Conservation (phyloP, 2,888 invertebrate species). For the Lottia scabra region DNA sequence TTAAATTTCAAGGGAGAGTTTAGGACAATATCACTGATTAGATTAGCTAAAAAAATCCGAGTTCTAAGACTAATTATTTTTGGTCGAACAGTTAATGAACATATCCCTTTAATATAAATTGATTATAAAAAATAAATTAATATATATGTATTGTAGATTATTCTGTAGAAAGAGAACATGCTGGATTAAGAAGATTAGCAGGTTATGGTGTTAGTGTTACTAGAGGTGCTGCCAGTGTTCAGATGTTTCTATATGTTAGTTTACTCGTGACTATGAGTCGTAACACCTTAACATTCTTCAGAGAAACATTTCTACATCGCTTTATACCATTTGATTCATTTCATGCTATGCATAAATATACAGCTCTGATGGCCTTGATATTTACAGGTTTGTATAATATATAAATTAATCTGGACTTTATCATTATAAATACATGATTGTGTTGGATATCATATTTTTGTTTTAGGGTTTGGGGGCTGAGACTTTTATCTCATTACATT, state of each 20-base stretch:
- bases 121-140: too few species aligned
- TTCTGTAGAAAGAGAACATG: slow-evolving; percentile 74
- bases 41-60: too few species aligned
- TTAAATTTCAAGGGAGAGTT: too few species aligned
- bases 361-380: slow-evolving; percentile 73
- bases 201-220: slow-evolving; percentile 75
- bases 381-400: slow-evolving; percentile 70
- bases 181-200: slow-evolving; percentile 73
- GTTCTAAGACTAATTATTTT: too few species aligned
- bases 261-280: slow-evolving; percentile 75
- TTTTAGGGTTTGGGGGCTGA: too few species aligned
- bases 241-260: slow-evolving; percentile 75
- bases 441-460: too few species aligned
- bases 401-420: too few species aligned
- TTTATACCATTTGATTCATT: slow-evolving; percentile 75
- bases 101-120: too few species aligned
- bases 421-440: too few species aligned
- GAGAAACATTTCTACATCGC: slow-evolving; percentile 73
- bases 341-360: slow-evolving; percentile 75
- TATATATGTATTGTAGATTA: slow-evolving; percentile 68
- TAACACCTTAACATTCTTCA: slow-evolving; percentile 73
- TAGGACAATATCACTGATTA: too few species aligned
- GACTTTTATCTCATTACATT: too few species aligned
- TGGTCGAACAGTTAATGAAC: too few species aligned
- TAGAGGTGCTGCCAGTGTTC: slow-evolving; percentile 75